Evolutionary conservation across 64 coral and sea anemone genomes (phyloP), one percentile per base, ranked within the genome.

Genomic region (Anthopleura sola): DNA sequence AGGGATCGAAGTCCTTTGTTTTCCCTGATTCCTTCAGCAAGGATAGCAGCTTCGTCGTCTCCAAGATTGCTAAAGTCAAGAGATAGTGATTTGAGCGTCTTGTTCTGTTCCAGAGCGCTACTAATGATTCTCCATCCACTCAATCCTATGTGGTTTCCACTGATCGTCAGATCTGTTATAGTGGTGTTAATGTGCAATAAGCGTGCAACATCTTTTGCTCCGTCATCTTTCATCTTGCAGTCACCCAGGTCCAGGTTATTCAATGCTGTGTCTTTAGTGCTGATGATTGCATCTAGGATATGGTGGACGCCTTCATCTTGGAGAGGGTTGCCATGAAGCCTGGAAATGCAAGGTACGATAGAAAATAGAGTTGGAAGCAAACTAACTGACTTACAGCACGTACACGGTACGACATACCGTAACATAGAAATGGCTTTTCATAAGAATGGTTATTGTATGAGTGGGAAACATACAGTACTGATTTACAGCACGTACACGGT

Each of bases 311-410:
- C 97, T 28, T 94, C 80, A 81, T 99, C 87, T 18, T 78, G 88
- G 69, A 99, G 81, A 14, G 92, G 90, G 84, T 99, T 99, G 31
- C 92, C 93, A 48, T 99, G 97, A 32, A 99, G 83, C 23, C 97
- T 99, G 84, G 26, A 89, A 90, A 24, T 18, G 29, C 31, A 90
- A 11, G 55, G 10, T 5, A 58, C 16, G 21, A 2, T 20, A 58
- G 55, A n/a, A n/a, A n/a, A n/a, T n/a, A n/a, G n/a, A n/a, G n/a
- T n/a, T n/a, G n/a, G n/a, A n/a, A n/a, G n/a, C n/a, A n/a, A n/a
- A n/a, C n/a, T n/a, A n/a, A n/a, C n/a, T n/a, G n/a, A n/a, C n/a
- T n/a, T n/a, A n/a, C n/a, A n/a, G n/a, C n/a, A n/a, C n/a, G n/a
- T n/a, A n/a, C n/a, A n/a, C n/a, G n/a, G n/a, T n/a, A n/a, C n/a